Conservation (phyloP, 2,888 invertebrate genomes). For the Eupithecia insigniata region DNA sequence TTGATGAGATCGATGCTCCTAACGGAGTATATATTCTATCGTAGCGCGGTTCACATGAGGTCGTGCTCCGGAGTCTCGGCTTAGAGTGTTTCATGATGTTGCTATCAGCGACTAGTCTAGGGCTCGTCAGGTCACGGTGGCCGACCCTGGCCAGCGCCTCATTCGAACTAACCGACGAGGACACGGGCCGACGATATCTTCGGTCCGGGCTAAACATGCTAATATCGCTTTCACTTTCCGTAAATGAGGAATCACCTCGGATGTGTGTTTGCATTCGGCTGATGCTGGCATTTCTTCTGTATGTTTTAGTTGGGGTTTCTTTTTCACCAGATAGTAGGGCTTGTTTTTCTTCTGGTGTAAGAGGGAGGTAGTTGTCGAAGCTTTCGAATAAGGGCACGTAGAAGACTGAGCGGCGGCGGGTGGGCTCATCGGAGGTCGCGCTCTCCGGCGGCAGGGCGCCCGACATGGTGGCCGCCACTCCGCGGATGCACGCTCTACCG, state of each 20-base stretch:
- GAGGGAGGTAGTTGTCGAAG: conserved; percentile 84
- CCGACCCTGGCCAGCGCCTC: conserved; percentile 73
- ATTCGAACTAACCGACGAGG: conserved; percentile 76
- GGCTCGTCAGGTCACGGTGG: conserved; percentile 73
- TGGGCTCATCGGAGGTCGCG: conserved; percentile 74
- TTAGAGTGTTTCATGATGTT: conserved; percentile 63
- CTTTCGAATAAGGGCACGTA: conserved; percentile 88
- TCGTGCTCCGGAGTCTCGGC: conserved; percentile 73
- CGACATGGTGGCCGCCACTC: conserved; percentile 66
- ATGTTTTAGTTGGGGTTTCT: conserved; percentile 58
- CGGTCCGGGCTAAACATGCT: conserved; percentile 73
- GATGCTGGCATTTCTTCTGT: conserved; percentile 66
- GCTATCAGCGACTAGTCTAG: conserved; percentile 72
- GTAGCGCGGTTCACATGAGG: conserved; percentile 77
- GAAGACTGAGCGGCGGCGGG: conserved; percentile 88
- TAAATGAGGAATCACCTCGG: conserved; percentile 72
- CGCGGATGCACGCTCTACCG: conserved; percentile 75
- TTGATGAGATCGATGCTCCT: conserved; percentile 70
- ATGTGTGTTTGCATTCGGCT: conserved; percentile 62
- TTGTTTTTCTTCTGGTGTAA: conserved; percentile 78
- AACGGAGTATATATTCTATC: conserved; percentile 78
- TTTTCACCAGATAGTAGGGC: conserved; percentile 72
- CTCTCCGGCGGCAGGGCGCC: conserved; percentile 67
- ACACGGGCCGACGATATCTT: conserved; percentile 72
- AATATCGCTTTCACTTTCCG: conserved; percentile 79